These are phyloP conservation scores for Trissonchulus latispiculum DNA, from an alignment of 2,888 invertebrate genomes.

Conservation along the genomic window DNA sequence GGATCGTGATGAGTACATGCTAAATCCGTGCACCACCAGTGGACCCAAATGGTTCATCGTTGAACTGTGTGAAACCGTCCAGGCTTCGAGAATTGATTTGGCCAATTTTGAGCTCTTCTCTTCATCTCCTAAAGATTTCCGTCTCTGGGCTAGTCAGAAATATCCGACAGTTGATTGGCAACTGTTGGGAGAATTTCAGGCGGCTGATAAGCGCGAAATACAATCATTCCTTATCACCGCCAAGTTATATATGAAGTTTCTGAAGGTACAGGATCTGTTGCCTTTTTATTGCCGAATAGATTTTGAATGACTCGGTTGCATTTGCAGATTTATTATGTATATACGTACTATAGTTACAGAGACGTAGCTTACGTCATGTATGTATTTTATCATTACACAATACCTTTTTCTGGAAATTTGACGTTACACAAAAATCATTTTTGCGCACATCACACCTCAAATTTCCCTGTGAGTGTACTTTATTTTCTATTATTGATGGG, in stretches of 20 bases:
- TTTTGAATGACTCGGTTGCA: too few species aligned
- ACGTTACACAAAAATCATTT: too few species aligned
- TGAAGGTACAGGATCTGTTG: conserved; percentile 65
- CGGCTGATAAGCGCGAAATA: conserved; percentile 71
- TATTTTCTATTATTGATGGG: too few species aligned
- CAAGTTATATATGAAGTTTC: conserved; percentile 73
- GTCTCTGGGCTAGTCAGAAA: conserved; percentile 60
- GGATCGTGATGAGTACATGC: conserved; percentile 86
- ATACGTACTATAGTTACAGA: too few species aligned
- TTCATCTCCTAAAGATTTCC: conserved; percentile 83
- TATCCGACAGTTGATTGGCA: conserved; percentile 87
- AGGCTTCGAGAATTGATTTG: conserved; percentile 72
- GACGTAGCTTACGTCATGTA: too few species aligned
- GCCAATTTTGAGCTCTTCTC: conserved; percentile 97
- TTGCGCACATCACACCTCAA: too few species aligned
- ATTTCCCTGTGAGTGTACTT: too few species aligned
- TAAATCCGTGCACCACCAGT: conserved; percentile 68
- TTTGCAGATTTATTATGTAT: too few species aligned
- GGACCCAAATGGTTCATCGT: conserved; percentile 62
- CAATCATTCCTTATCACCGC: conserved; percentile 73
- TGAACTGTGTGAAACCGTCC: conserved; percentile 93
- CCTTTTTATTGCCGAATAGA: too few species aligned
- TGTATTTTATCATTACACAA: too few species aligned
- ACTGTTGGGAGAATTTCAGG: conserved; percentile 71
- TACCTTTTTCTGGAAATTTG: too few species aligned